phyloP scores from a whole-genome alignment of 1,140 invertebrate genomes.

The Mercenaria mercenaria region DNA sequence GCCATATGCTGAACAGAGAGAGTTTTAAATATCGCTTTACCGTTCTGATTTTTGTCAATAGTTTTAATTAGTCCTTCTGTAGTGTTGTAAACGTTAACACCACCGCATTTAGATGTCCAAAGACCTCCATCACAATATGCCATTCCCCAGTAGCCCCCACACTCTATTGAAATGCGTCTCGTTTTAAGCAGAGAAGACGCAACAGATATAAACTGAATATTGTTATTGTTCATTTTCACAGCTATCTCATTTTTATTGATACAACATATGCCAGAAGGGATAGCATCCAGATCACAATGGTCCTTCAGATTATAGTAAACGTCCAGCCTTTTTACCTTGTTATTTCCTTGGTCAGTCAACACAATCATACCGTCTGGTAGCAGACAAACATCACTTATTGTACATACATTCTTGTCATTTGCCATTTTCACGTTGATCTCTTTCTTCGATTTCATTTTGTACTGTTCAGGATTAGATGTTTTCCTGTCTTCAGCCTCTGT shows the following conservation, averaged over 20 bases:
- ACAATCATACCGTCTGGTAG: not conserved
- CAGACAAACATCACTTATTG: not conserved
- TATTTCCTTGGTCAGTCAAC: not conserved
- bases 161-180: not conserved
- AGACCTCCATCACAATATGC: not conserved
- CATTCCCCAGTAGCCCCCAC: not conserved
- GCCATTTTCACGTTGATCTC: not conserved
- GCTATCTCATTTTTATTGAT: not conserved
- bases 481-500: not conserved
- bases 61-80: not conserved
- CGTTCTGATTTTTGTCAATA: not conserved
- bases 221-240: not conserved
- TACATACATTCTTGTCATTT: not conserved
- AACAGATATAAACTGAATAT: not conserved
- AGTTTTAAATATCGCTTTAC: not conserved
- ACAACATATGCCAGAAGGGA: not conserved
- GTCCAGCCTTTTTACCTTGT: not conserved
- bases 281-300: not conserved
- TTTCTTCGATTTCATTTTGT: not conserved
- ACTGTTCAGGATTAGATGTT: not conserved
- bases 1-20: not conserved
- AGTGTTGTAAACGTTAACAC: not conserved
- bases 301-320: not conserved
- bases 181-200: not conserved
- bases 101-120: not conserved